Conservation (phyloP, 2,113 vertebrate genomes). For the Isurus oxyrinchus region DNA sequence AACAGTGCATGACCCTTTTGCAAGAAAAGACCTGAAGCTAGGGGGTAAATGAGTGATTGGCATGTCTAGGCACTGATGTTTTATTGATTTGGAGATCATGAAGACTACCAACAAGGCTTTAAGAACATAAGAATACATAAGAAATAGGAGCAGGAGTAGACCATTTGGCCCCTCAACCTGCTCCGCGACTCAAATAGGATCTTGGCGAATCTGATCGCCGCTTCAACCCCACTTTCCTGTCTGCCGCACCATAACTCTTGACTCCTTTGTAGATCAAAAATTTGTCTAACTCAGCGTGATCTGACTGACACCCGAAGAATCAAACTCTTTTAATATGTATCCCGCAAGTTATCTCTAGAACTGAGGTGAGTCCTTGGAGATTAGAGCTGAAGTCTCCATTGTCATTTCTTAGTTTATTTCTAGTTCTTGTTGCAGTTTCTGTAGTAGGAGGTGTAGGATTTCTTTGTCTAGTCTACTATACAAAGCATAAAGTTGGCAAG, state of each 20-base stretch:
- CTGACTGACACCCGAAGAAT: not conserved
- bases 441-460: not conserved
- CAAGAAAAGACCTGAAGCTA: not conserved
- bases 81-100: not conserved
- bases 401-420: not conserved
- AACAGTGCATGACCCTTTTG: not conserved
- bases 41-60: not conserved
- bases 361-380: not conserved
- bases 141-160: too few species aligned
- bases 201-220: too few species aligned
- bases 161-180: too few species aligned
- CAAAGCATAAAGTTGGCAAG: not conserved
- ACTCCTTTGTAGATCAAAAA: too few species aligned
- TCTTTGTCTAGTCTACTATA: not conserved
- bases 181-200: too few species aligned
- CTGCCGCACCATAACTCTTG: too few species aligned
- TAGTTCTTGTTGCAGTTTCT: not conserved
- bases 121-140: too few species aligned
- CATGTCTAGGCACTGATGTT: not conserved
- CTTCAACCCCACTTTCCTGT: too few species aligned
- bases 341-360: not conserved
- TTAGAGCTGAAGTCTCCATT: not conserved
- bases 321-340: not conserved
- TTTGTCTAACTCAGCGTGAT: not conserved
- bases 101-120: not conserved